Percentiles rank a stretch among this genome's conserved stretches.
phyloP scores from a whole-genome alignment of 2,888 invertebrate species.

The Pteria penguin region DNA sequence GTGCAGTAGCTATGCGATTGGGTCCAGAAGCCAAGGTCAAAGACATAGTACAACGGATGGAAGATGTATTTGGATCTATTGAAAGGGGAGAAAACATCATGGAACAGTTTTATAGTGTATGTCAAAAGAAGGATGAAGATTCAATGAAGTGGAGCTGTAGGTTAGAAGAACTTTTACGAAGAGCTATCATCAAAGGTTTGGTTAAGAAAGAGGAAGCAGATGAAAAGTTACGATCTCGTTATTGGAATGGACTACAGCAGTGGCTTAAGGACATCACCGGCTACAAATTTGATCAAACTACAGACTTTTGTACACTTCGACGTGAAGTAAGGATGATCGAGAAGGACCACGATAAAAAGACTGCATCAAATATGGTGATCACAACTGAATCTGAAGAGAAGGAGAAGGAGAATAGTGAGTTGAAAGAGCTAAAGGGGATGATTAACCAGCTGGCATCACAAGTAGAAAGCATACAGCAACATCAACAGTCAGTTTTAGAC shows the following conservation, averaged over 20 bases:
- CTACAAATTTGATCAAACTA: constrained; percentile 17
- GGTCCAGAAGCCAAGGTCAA: not conserved
- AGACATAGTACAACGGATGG: constrained; percentile 2
- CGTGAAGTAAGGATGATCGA: constrained; percentile 18
- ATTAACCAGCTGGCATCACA: constrained; percentile 14
- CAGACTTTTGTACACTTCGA: constrained; percentile 18
- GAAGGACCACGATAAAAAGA: constrained; percentile 5
- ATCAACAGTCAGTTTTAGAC: too few relatives aligned
- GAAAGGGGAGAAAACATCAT: not conserved
- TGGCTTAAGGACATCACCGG: constrained; percentile 12
- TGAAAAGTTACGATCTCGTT: constrained; percentile 16
- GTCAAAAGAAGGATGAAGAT: not conserved
- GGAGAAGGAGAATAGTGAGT: too few relatives aligned
- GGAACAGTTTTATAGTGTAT: constrained; percentile 1
- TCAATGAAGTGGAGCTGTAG: too few relatives aligned
- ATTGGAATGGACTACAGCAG: constrained; percentile 16
- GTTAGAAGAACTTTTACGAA: constrained; percentile 17
- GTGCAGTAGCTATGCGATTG: too few relatives aligned
- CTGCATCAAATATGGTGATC: too few relatives aligned
- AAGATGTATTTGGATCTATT: constrained; percentile 5
- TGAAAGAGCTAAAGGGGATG: too few relatives aligned
- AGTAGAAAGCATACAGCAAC: not conserved
- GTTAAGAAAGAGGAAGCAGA: not conserved
- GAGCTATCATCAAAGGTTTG: constrained; percentile 7
- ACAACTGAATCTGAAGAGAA: not conserved